Evolutionary conservation across 2,888 invertebrate genomes (phyloP).

Genomic region (Sarcophaga subvicina): DNA sequence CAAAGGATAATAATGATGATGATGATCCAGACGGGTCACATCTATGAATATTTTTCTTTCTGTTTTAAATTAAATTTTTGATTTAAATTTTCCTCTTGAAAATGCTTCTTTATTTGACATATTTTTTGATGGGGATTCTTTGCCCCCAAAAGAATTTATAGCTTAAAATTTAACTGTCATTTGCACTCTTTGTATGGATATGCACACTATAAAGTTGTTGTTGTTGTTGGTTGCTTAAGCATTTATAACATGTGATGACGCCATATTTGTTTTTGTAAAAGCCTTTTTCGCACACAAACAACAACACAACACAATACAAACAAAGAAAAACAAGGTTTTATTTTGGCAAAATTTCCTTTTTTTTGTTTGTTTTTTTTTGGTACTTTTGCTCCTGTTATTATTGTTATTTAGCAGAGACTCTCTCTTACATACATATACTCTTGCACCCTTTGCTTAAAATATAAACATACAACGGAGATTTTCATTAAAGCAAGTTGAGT

Average conservation of each 20-base stretch:
- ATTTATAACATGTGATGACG: conserved; percentile 56
- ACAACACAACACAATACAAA: conserved; percentile 13
- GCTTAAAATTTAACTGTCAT: conserved; percentile 68
- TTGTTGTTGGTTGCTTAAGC: conserved; percentile 66
- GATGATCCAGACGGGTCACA: no score
- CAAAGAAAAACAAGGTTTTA: conserved; percentile 5
- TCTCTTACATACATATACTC: not conserved
- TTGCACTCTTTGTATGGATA: conserved; percentile 46
- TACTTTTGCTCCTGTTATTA: conserved; percentile 53
- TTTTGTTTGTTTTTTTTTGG: conserved; percentile 37
- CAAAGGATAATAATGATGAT: no score
- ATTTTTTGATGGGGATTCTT: conserved; percentile 21
- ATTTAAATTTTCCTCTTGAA: not conserved
- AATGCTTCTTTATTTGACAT: conserved; percentile 14
- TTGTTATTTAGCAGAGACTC: conserved; percentile 54
- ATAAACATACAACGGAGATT: conserved; percentile 37
- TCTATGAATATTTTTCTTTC: no score
- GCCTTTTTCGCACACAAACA: conserved; percentile 44
- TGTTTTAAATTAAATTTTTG: not conserved
- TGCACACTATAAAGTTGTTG: conserved; percentile 34
- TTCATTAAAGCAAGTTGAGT: conserved; percentile 15
- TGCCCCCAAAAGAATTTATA: conserved; percentile 57
- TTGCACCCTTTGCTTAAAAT: conserved; percentile 15
- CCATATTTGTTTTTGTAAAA: conserved; percentile 63
- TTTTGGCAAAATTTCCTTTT: not conserved